Evolutionary conservation across 2,797 vertebrate genomes (phyloP).

Genomic region (Lindbergichthys nudifrons): DNA sequence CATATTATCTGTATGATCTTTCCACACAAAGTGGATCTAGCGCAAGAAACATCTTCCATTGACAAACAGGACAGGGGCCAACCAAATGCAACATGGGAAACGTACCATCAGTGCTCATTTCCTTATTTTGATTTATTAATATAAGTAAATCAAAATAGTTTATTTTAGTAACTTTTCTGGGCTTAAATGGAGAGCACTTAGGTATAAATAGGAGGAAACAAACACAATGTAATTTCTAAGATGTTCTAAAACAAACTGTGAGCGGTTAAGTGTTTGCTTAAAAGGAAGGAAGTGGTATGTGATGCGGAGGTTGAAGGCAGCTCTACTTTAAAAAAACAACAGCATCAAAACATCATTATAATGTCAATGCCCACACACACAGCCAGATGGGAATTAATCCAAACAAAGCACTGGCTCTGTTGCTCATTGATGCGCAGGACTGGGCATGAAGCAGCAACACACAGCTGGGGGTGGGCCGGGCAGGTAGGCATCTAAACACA

Average conservation of each 20-base stretch:
- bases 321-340: slow-evolving; percentile 42
- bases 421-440: slow-evolving; percentile 19
- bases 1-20: neutral
- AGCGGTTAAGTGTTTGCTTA: slow-evolving; percentile 22
- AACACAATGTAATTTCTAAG: slow-evolving; percentile 14
- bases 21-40: slow-evolving; percentile 16
- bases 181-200: slow-evolving; percentile 11
- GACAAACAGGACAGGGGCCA: slow-evolving; percentile 33
- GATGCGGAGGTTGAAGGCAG: slow-evolving; percentile 38
- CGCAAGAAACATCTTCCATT: neutral
- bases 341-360: slow-evolving; percentile 38
- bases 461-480: slow-evolving; percentile 47
- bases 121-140: neutral
- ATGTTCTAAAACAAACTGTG: slow-evolving; percentile 25
- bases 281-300: slow-evolving; percentile 26
- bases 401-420: slow-evolving; percentile 33
- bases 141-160: neutral
- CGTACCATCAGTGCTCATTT: slow-evolving; percentile 20
- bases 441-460: slow-evolving; percentile 42
- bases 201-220: slow-evolving; percentile 9
- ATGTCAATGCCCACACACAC: slow-evolving; percentile 33
- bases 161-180: neutral
- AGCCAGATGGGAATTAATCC: slow-evolving; percentile 54
- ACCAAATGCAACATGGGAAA: slow-evolving; percentile 22
- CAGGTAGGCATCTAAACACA: slow-evolving; percentile 65